These are phyloP conservation scores for Siniperca knerii DNA, from an alignment of 2,113 vertebrate genomes.

Conservation along the genomic window DNA sequence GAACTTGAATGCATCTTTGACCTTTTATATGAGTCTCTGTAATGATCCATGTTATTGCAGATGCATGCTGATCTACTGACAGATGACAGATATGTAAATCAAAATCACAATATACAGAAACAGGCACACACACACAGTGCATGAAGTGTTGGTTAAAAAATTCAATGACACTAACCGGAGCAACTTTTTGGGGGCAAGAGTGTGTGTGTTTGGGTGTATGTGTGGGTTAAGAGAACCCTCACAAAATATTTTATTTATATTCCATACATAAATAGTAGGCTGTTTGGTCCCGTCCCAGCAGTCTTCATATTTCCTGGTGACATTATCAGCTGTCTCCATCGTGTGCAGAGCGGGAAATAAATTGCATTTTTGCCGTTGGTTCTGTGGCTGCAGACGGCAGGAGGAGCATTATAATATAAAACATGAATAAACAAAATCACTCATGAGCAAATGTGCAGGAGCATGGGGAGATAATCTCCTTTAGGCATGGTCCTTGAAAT, in stretches of 20 bases:
- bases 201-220: constrained; percentile 42
- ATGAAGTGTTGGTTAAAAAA: constrained; percentile 51
- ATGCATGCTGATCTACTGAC: constrained; percentile 50
- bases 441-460: constrained; percentile 87
- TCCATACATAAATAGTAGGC: constrained; percentile 87
- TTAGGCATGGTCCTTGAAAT: constrained; percentile 87
- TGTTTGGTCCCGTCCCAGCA: constrained; percentile 84
- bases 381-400: constrained; percentile 80
- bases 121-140: constrained; percentile 9
- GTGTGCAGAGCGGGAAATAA: constrained; percentile 85
- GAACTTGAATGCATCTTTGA: constrained; percentile 72
- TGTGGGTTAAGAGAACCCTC: constrained; percentile 62
- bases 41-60: constrained; percentile 68
- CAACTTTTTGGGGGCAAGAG: constrained; percentile 51
- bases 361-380: constrained; percentile 85
- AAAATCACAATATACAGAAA: constrained; percentile 25
- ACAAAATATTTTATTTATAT: constrained; percentile 86
- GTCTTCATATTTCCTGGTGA: constrained; percentile 86
- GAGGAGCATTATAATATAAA: constrained; percentile 87
- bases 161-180: constrained; percentile 59
- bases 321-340: constrained; percentile 87
- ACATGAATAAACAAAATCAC: constrained; percentile 88
- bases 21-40: constrained; percentile 69
- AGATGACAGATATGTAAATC: constrained; percentile 64
- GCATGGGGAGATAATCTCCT: constrained; percentile 85